These are phyloP conservation scores for Dugesia japonica DNA, from an alignment of 2,888 invertebrate species.

Conservation along the genomic window DNA sequence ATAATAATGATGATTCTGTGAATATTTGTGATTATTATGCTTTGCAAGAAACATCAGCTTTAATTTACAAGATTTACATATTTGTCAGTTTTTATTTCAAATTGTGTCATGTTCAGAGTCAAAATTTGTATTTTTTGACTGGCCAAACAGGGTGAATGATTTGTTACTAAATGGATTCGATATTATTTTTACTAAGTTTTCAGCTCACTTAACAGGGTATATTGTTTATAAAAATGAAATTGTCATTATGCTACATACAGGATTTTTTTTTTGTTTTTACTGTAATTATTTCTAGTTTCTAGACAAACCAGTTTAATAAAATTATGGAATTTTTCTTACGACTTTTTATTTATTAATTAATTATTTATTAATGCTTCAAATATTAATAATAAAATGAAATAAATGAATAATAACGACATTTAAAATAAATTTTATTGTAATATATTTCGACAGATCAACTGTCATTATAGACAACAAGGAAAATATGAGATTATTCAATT, in stretches of 20 bases:
- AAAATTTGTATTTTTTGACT: slow-evolving; percentile 2
- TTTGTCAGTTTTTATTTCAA: not conserved
- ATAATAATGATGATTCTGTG: not conserved
- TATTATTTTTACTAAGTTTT: not conserved
- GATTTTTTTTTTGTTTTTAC: not conserved
- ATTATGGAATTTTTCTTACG: not conserved
- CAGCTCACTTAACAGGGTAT: slow-evolving; percentile 9
- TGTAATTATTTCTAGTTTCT: slow-evolving; percentile 4
- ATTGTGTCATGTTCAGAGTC: slow-evolving; percentile 5
- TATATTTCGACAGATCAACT: no score
- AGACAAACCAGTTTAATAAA: not conserved
- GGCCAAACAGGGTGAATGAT: slow-evolving; percentile 20
- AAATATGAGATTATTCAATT: no score
- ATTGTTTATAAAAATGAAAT: not conserved
- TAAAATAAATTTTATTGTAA: no score
- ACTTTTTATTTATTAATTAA: not conserved
- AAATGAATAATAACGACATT: no score
- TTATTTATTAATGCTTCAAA: no score
- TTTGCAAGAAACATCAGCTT: not conserved
- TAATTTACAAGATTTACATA: not conserved
- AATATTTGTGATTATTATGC: not conserved
- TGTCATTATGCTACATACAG: slow-evolving; percentile 20
- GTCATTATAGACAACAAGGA: no score
- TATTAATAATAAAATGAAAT: no score
- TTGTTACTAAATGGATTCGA: not conserved